Conservation (phyloP, 2,797 vertebrate species). For the Pseudomugil gertrudae region DNA sequence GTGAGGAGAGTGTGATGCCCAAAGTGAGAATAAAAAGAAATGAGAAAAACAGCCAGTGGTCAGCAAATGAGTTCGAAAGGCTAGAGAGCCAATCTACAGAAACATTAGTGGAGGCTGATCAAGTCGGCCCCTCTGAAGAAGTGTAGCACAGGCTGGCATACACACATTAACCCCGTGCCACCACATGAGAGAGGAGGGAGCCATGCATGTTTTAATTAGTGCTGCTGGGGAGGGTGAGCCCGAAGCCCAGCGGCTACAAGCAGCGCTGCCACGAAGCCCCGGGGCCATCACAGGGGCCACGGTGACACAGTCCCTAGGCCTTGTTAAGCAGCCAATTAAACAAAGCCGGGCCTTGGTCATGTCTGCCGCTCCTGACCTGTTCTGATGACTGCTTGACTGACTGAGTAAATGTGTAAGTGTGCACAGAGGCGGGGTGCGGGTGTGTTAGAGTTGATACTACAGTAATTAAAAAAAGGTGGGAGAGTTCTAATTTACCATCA, state of each 20-base stretch:
- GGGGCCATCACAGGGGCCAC: constrained; percentile 56
- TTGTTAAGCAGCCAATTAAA: constrained; percentile 81
- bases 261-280: constrained; percentile 49
- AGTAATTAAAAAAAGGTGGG: constrained; percentile 65
- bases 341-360: constrained; percentile 52
- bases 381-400: constrained; percentile 59
- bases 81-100: constrained; percentile 40
- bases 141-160: constrained; percentile 56
- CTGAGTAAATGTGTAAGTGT: constrained; percentile 22
- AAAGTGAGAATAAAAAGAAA: constrained; percentile 13
- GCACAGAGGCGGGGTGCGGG: constrained; percentile 1
- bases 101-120: constrained; percentile 66
- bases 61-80: constrained; percentile 30
- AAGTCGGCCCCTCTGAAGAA: constrained; percentile 35
- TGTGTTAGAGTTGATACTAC: constrained; percentile 48
- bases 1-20: not conserved
- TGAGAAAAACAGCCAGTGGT: constrained; percentile 29
- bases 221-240: constrained; percentile 56
- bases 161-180: constrained; percentile 73
- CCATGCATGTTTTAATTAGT: constrained; percentile 77
- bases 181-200: constrained; percentile 54
- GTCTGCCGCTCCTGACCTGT: constrained; percentile 64
- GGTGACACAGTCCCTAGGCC: constrained; percentile 66
- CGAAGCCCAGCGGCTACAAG: constrained; percentile 49
- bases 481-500: constrained; percentile 59